A percentile compares a stretch with the other conserved stretches of the same genome.
Conservation (phyloP, 2,888 invertebrate genomes). For the Chloromyia formosa region DNA sequence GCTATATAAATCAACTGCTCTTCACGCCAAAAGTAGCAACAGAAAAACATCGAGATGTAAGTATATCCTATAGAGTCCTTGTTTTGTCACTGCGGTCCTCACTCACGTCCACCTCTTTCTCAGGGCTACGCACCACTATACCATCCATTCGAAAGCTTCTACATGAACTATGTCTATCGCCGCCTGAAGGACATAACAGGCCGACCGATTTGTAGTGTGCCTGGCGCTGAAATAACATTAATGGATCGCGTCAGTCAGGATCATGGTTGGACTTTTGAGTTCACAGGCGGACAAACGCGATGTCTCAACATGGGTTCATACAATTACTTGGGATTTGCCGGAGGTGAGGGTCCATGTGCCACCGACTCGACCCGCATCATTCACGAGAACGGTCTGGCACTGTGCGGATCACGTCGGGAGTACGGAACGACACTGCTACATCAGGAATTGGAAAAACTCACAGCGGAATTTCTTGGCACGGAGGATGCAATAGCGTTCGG, state of each 20-base stretch:
- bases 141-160: constrained; percentile 88
- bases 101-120: constrained; percentile 48
- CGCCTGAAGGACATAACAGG: constrained; percentile 96
- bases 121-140: constrained; percentile 85
- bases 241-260: constrained; percentile 87
- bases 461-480: constrained; percentile 88
- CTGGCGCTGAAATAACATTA: constrained; percentile 84
- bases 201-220: constrained; percentile 92
- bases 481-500: constrained; percentile 95
- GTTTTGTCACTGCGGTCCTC: background rate
- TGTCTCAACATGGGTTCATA: constrained; percentile 97
- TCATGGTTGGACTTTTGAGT: constrained; percentile 92
- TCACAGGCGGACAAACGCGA: constrained; percentile 79
- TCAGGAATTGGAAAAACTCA: constrained; percentile 79
- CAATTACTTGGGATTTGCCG: constrained; percentile 97
- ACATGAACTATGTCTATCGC: constrained; percentile 90
- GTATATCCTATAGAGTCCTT: constrained; percentile 41
- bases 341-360: constrained; percentile 80
- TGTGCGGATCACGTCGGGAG: constrained; percentile 82
- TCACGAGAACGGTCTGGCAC: constrained; percentile 77
- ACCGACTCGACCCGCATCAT: constrained; percentile 75
- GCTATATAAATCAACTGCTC: constrained; percentile 90
- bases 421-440: constrained; percentile 79
- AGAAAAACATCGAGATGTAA: constrained; percentile 80
- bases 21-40: constrained; percentile 82